Base-by-base conservation (phyloP, 2,113 vertebrate genomes). In the Podarcis cretensis region DNA sequence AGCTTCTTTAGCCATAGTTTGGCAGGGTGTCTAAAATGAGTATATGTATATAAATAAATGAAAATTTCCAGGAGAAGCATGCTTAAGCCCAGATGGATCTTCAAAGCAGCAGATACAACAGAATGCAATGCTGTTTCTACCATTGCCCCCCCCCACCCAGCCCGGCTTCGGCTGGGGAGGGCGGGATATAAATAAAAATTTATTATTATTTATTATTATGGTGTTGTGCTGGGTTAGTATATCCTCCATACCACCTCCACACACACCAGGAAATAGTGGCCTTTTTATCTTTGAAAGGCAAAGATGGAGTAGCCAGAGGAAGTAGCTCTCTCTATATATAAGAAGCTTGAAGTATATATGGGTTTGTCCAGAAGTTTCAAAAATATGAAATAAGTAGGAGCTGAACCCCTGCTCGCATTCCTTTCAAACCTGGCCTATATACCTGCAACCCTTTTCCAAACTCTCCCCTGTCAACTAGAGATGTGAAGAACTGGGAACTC, bases 31-130 rank as follows among this genome's bases (percentile, higher is more conserved):
- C 35, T 43, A 12, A 78, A 30, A 21, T 68, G 12, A 66, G 54
- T 7, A 43, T 93, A 92, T 95, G 73, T 90, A 83, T 90, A 80
- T 92, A 90, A 71, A 90, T 92, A 86, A 87, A 91, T 88, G 25
- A 40, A 32, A 40, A 21, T 23, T 54, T 20, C 20, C 63, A 81
- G 85, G 86, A 92, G 6, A 75, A 73, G 59, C 43, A 92, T 74
- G 90, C 6, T 77, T 77, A 13, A 18, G 43, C 27, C 43, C 27
- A 43, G 37, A 43, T 10, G 21, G 37, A 6, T 86, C 40, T 48
- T 78, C 40, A 78, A 16, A 21, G 40, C 23, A 27, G 43, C 25
- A 48, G 27, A 77, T 82, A 69, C 37, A 25, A 66, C 25, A 57
- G 2, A 32, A 85, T 7, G 87, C 3, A 91, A 86, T 88, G 25